Percentiles rank a stretch among this genome's conserved stretches.
phyloP scores from a whole-genome alignment of 2,113 vertebrate genomes.

The Cochlearius cochlearius region DNA sequence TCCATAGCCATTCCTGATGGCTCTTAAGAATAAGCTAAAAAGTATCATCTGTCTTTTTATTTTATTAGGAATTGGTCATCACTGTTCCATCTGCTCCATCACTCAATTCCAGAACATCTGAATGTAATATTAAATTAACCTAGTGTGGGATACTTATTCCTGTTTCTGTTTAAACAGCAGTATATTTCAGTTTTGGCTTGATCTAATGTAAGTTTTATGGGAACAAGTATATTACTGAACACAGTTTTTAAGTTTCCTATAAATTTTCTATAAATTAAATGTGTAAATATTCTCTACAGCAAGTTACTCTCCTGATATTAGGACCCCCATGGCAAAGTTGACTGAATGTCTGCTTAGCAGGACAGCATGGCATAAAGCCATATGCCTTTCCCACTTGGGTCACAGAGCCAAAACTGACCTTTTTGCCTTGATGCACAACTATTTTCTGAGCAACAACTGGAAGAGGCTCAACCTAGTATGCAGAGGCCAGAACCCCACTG shows the following conservation, averaged over 20 bases:
- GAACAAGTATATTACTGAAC: neutral
- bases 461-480: neutral
- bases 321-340: neutral
- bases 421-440: neutral
- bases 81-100: constrained; percentile 51
- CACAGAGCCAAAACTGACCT: neutral
- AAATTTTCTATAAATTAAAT: neutral
- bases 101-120: constrained; percentile 63
- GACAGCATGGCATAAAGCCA: neutral
- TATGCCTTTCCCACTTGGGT: neutral
- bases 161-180: constrained; percentile 53
- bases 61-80: constrained; percentile 60
- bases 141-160: constrained; percentile 48
- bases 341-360: neutral
- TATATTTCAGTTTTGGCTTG: constrained; percentile 40
- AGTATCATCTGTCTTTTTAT: constrained; percentile 46
- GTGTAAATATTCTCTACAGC: neutral
- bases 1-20: neutral
- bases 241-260: neutral
- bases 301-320: neutral
- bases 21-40: constrained; percentile 35
- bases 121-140: constrained; percentile 68
- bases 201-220: neutral
- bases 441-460: constrained; percentile 19
- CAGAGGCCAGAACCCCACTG: neutral